Evolutionary conservation across 2,113 vertebrate species (phyloP), one percentile per base, ranked within the genome.

Genomic region (Oreochromis tanganicae): DNA sequence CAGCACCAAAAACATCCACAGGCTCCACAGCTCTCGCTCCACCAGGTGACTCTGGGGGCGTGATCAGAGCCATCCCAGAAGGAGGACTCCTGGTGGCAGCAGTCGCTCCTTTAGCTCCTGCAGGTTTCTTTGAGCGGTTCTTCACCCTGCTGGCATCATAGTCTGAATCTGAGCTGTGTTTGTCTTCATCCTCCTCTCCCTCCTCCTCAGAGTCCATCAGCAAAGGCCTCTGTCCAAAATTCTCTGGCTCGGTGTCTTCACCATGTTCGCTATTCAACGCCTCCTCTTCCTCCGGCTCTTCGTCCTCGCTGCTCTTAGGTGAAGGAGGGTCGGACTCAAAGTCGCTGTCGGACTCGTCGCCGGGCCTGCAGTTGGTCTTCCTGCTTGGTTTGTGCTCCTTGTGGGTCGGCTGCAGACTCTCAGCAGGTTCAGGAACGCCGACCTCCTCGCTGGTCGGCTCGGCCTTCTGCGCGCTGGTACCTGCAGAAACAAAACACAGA

Each of bases 131-230:
- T 0, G 91, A 83, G 9, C 68, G 59, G 8, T 81, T 50, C 54
- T 90, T 97, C 2, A 61, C 93, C 86, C 96, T 97, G 81, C 84
- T 89, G 56, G 90, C 95, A 17, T 97, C 97, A 7, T 82, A 96
- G 34, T 99, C 98, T 0, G 98, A 98, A 85, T 99, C 99, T 0
- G 98, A 99, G 91, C 98, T 98, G 48, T 95, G 98, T 66, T 98
- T 98, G 57, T 98, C 97, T 4, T 98, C 97, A 3, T 98, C 98
- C 7, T 98, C 98, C 32, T 97, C 98, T 5, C 99, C 98, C 54
- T 99, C 98, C 4, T 99, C 98, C 54, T 99, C 98, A 0, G 98
- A 99, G 94, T 99, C 98, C 98, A 99, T 98, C 71, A 99, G 97
- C 54, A 99, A 96, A 29, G 99, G 99, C 17, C 97, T 96, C 75